Evolutionary conservation across 1,140 invertebrate genomes (phyloP).

Genomic region (Pygmarrhopalites habei): DNA sequence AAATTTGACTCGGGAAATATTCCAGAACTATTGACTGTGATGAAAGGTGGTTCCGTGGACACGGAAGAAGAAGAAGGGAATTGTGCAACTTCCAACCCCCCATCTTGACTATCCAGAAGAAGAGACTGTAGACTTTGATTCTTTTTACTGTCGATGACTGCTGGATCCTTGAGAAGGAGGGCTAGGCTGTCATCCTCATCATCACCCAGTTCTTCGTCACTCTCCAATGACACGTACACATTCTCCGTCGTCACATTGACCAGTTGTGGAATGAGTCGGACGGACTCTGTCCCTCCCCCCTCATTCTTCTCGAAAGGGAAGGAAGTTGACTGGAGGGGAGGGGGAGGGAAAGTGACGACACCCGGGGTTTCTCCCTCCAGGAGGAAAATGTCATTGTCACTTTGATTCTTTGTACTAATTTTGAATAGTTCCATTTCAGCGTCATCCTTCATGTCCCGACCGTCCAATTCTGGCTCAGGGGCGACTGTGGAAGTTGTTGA

Average conservation of each 20-base stretch:
- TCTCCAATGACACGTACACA: slow-evolving; percentile 8
- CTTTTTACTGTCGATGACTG: background rate
- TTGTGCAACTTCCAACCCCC: background rate
- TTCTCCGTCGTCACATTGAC: slow-evolving; percentile 5
- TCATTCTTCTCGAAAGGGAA: background rate
- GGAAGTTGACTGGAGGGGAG: no score
- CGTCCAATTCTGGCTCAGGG: no score
- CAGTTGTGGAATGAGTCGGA: background rate
- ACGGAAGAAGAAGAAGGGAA: background rate
- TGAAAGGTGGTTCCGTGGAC: background rate
- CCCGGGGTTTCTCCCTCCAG: background rate
- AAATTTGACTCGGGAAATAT: background rate
- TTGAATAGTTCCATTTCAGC: background rate
- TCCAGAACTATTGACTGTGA: slow-evolving; percentile 3
- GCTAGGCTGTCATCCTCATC: background rate
- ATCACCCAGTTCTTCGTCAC: background rate
- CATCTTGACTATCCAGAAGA: no score
- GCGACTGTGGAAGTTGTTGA: no score
- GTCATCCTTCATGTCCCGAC: no score
- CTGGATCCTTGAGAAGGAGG: background rate
- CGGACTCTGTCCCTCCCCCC: background rate
- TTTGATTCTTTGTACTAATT: background rate
- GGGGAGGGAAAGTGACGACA: no score
- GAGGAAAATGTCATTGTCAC: background rate
- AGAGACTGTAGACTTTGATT: background rate